Percentiles rank a stretch among this genome's conserved stretches.
phyloP scores from a whole-genome alignment of 2,797 vertebrate genomes.

The Enteromius viviparus region DNA sequence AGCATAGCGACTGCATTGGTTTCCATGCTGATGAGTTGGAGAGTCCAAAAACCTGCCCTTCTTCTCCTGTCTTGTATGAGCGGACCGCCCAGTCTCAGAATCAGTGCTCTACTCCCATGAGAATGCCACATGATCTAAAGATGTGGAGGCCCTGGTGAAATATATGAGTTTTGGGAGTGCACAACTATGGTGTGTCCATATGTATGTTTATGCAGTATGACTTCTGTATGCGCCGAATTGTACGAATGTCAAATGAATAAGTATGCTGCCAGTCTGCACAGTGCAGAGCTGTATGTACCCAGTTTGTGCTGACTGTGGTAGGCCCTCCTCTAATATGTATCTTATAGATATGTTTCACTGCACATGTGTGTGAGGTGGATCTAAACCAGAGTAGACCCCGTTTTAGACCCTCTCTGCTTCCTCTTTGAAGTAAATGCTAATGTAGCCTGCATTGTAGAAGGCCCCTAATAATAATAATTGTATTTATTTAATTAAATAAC shows the following conservation, averaged over 20 bases:
- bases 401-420: constrained; percentile 86
- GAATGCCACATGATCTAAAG: constrained; percentile 68
- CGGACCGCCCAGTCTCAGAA: constrained; percentile 61
- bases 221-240: not conserved
- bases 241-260: not conserved
- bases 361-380: constrained; percentile 81
- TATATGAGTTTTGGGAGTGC: not conserved
- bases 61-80: constrained; percentile 47
- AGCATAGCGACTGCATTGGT: not conserved
- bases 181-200: constrained; percentile 26
- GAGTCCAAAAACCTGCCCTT: constrained; percentile 53
- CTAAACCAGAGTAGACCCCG: constrained; percentile 75
- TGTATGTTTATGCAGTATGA: constrained; percentile 6
- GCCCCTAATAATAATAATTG: constrained; percentile 83
- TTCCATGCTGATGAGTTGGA: constrained; percentile 38
- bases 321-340: constrained; percentile 84
- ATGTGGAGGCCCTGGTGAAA: constrained; percentile 94
- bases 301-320: constrained; percentile 73
- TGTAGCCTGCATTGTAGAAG: constrained; percentile 94
- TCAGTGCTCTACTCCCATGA: constrained; percentile 42
- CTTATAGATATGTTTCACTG: constrained; percentile 94
- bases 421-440: constrained; percentile 82
- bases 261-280: not conserved
- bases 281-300: constrained; percentile 35
- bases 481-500: constrained; percentile 94